Base-by-base conservation (phyloP, 64 coral and sea anemone genomes). In the Orbicella faveolata region DNA sequence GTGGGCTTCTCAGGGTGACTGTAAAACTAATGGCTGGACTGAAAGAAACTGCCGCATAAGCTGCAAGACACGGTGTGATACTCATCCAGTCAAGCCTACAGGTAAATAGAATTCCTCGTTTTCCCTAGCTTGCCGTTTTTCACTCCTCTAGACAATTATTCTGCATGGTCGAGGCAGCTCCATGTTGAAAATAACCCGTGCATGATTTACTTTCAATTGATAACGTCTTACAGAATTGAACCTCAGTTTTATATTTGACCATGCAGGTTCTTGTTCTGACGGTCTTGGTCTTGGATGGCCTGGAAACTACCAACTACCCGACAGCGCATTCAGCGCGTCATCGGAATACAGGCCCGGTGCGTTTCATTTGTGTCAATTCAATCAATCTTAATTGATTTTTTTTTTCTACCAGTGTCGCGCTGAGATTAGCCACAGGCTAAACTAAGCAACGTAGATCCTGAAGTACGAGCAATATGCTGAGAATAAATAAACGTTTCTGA, bases 201-300 rank as follows among this genome's bases (percentile, higher is more conserved):
- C 44, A 48, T 48, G 44, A 48, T 48, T 48, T 48, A 6, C 2
- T 3, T 48, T 48, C 5, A 48, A 6, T 48, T 48, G 44, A 6
- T 48, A 48, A 48, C 44, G 2, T 6, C 44, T 48, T 48, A 48
- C 44, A 48, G 7, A 48, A 48, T 6, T 48, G 44, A 48, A 48
- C 44, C 44, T 48, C 44, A 48, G 44, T 48, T 1, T 48, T 21
- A 25, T 79, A 11, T 52, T 78, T 17, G 20, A 30, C 10, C 52
- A 52, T 15, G 20, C 41, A 92, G 83, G 90, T 73, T 8, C 75
- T 30, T 92, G 90, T 63, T 87, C 90, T 4, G 44, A 79, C 13
- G 61, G 74, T 18, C 69, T 92, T 23, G 90, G 90, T 68, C 90
- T 92, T 3, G 90, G 90, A 35, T 92, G 90, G 90, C 90, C 90